Percentiles rank a stretch among this genome's conserved stretches.
Conservation (phyloP, 2,113 vertebrate species). For the Macaca nemestrina region DNA sequence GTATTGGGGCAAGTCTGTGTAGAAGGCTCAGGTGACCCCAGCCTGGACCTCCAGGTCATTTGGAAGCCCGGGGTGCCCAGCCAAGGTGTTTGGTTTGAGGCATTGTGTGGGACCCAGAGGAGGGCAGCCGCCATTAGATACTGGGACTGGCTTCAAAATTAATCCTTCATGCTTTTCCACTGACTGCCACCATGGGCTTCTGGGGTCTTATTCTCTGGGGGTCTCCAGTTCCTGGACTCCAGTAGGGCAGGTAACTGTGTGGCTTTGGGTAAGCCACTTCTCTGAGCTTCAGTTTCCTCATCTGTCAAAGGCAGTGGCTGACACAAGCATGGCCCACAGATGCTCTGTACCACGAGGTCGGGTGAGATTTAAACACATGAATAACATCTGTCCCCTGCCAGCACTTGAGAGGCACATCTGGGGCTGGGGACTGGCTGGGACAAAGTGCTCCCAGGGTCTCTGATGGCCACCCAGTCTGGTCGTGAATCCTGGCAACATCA, state of each 20-base stretch:
- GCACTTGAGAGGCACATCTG: neutral
- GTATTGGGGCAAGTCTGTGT: neutral
- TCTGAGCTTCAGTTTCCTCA: neutral
- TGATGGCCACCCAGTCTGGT: neutral
- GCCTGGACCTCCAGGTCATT: neutral
- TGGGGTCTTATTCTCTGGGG: no score
- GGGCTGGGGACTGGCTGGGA: neutral
- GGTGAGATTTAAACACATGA: accelerated
- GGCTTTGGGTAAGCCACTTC: neutral
- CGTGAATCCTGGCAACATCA: accelerated
- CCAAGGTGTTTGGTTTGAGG: neutral
- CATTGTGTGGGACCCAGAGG: neutral
- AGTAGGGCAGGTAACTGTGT: neutral
- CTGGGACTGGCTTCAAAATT: neutral
- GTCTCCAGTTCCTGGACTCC: neutral
- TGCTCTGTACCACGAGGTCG: neutral
- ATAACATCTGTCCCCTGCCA: accelerated
- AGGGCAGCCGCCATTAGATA: neutral
- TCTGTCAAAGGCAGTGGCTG: neutral
- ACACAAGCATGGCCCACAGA: neutral
- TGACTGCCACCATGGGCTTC: neutral
- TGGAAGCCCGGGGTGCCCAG: neutral
- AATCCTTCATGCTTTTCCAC: neutral
- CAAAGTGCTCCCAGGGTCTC: neutral
- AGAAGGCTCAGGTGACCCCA: neutral